These are phyloP conservation scores for Porites evermanni DNA, from an alignment of 92 coral and sea anemone species.

Conservation along the genomic window DNA sequence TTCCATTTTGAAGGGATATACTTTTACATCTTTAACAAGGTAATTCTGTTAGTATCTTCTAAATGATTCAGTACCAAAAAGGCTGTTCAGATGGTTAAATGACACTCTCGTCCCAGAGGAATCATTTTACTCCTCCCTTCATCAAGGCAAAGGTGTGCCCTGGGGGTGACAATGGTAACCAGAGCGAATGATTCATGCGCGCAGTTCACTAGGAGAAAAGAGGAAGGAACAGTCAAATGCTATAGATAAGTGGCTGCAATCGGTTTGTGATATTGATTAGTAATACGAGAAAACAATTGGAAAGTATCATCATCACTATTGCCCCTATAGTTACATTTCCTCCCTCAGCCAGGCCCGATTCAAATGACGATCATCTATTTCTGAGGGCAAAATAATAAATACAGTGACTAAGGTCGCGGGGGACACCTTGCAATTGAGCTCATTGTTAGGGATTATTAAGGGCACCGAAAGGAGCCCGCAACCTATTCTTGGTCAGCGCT, in stretches of 20 bases:
- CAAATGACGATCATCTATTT: too few species aligned
- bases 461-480: too few species aligned
- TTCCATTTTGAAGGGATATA: neutral
- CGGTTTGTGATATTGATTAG: slow-evolving; percentile 22
- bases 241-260: slow-evolving; percentile 17
- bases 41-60: neutral
- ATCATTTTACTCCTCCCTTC: slow-evolving; percentile 20
- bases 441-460: too few species aligned
- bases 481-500: too few species aligned
- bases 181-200: slow-evolving; percentile 12
- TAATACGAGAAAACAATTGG: too few species aligned
- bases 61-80: neutral
- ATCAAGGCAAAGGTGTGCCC: slow-evolving; percentile 8
- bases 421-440: too few species aligned
- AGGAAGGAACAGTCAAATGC: neutral
- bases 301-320: too few species aligned
- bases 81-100: neutral
- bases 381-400: too few species aligned
- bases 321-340: too few species aligned
- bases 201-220: neutral
- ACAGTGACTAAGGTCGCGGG: too few species aligned
- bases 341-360: too few species aligned
- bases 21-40: slow-evolving; percentile 1
- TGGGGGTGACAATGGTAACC: slow-evolving; percentile 1
- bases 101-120: slow-evolving; percentile 5